Evolutionary conservation across 2,888 invertebrate genomes (phyloP), one percentile per base, ranked within the genome.

Genomic region (Phlogophora meticulosa): DNA sequence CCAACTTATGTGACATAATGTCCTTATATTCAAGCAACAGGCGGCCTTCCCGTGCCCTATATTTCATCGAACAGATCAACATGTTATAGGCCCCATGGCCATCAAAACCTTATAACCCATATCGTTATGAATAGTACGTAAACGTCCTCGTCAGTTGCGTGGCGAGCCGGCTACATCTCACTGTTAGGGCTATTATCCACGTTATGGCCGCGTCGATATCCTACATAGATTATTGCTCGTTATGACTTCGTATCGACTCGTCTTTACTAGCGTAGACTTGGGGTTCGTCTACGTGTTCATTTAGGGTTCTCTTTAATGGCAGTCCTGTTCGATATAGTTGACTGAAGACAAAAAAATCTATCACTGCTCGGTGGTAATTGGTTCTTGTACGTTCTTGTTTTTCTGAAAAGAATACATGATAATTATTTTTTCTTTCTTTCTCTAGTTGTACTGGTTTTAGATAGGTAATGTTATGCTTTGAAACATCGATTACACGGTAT

Each of bases 151-250:
- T 78, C 20, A 17, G 38, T 22, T 3, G 42, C 15, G 15, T 17
- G 38, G 22, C 13, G 59, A 24, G 42, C 45, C 42, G 4, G 48
- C 43, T 22, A 48, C 68, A 11, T 24, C 55, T 46, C 42, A 28
- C 24, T 57, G 28, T 62, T 34, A 43, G 24, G 24, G 45, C 32
- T 76, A 63, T 57, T 68, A 38, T 40, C 46, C 3, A 11, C 61
- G 17, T 62, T 56, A 76, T 43, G 20, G 36, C 56, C 45, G 65
- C 38, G 48, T 17, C 60, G 58, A 69, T 76, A 80, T 59, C 59
- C 69, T 69, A 34, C 68, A 45, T 51, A 76, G 62, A 76, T 76
- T 62, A 62, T 22, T 28, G 36, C 46, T 52, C 48, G 58, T 75
- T 76, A 75, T 56, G 42, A 68, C 46, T 45, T 22, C 42, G 65